A percentile compares a stretch with the other conserved stretches of the same genome.
phyloP scores from a whole-genome alignment of 2,888 invertebrate genomes.

The Aphrophora alni region DNA sequence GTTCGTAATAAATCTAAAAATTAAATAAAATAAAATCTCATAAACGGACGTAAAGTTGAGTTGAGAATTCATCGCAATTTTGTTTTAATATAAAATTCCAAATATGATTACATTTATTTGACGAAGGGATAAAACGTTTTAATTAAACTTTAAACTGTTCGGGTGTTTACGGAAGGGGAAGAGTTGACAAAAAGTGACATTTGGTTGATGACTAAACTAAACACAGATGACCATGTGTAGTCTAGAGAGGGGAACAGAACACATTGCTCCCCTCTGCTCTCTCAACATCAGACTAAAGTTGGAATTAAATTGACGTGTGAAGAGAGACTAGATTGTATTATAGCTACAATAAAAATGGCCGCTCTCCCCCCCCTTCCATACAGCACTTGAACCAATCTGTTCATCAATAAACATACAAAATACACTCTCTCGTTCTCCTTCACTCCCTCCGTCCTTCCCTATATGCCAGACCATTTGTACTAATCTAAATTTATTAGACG shows the following conservation, averaged over 20 bases:
- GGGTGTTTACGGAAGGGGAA: background rate
- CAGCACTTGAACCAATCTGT: conserved; percentile 38
- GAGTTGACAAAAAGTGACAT: conserved; percentile 9
- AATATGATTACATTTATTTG: background rate
- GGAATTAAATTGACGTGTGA: conserved; percentile 41
- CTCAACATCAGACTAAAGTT: conserved; percentile 9
- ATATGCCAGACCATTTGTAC: conserved; percentile 49
- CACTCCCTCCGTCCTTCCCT: background rate
- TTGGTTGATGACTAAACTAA: conserved; percentile 9
- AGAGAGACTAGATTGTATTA: conserved; percentile 37
- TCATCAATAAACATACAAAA: conserved; percentile 38
- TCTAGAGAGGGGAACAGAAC: background rate
- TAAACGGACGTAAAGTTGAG: background rate
- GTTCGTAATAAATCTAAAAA: too few species aligned
- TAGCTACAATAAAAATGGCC: conserved; percentile 43
- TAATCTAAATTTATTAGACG: conserved; percentile 51
- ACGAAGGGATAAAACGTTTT: background rate
- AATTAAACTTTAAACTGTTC: background rate
- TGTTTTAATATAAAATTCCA: background rate
- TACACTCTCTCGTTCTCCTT: conserved; percentile 4
- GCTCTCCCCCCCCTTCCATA: conserved; percentile 10
- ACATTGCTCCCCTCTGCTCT: background rate
- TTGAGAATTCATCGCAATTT: background rate
- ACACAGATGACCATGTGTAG: conserved; percentile 6
- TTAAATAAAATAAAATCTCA: background rate